phyloP scores from a whole-genome alignment of 2,113 vertebrate species.

The Tauraco erythrolophus region DNA sequence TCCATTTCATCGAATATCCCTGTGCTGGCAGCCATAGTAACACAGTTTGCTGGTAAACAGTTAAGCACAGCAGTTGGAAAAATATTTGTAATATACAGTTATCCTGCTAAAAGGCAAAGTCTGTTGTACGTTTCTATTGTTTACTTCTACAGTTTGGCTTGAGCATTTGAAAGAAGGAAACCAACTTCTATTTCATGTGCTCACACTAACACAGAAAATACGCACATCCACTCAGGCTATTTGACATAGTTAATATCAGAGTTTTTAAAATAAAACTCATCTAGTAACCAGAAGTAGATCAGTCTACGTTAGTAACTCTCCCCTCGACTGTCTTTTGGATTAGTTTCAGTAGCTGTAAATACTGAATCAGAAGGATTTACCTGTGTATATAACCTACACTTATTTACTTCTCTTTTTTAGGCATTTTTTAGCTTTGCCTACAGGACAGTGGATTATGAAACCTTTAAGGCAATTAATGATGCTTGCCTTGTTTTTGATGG shows the following conservation, averaged over 20 bases:
- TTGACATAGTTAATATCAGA: neutral
- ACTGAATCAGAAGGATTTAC: neutral
- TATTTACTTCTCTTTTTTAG: slow-evolving; percentile 65
- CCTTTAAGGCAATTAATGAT: slow-evolving; percentile 83
- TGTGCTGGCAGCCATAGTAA: neutral
- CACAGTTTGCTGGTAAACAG: neutral
- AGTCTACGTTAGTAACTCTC: neutral
- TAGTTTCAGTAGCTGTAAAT: neutral
- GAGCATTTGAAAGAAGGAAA: neutral
- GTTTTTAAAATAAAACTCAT: neutral
- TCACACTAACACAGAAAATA: neutral
- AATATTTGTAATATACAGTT: neutral
- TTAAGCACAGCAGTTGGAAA: neutral
- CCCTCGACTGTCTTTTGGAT: neutral
- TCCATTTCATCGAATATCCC: neutral
- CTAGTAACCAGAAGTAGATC: neutral
- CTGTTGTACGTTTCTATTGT: neutral
- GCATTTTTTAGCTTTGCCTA: slow-evolving; percentile 87
- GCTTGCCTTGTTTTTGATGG: slow-evolving; percentile 89
- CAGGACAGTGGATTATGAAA: slow-evolving; percentile 83
- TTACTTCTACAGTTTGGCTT: neutral
- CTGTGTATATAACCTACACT: neutral
- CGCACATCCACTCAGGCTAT: neutral
- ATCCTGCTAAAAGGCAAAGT: neutral
- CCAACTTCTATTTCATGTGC: neutral